Base-by-base conservation (phyloP, 2,888 invertebrate species). In the Stenotaenia linearis region DNA sequence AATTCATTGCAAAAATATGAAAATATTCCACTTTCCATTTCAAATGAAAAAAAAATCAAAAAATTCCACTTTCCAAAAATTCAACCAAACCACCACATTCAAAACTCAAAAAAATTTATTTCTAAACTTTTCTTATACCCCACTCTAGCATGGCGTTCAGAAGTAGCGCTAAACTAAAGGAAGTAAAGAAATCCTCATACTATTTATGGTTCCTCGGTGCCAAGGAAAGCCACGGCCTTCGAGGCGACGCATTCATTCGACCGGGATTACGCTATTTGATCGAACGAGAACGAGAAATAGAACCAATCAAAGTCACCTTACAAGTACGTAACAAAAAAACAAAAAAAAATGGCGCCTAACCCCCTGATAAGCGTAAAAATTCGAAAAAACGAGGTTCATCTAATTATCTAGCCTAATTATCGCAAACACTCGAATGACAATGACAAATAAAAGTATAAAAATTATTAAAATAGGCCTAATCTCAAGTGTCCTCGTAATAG, bases 291-390 rank as follows among this genome's bases (percentile, higher is more conserved):
- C 90, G 92, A 82, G 92, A 94, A 84, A 91, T 94, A 85, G 95
- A 95, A 85, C 93, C 95, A 81, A 91, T 96, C 86, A 93, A 97
- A 89, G 94, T 95, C 87, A 96, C 96, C 75, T 88, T 96, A 80
- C 95, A 96, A 90, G 92, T 94, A 79, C 93, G 80, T 4, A 56
- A 32, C 3, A 0, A 3, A 18, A 50, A 50, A 21, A 18, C n/a
- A 50, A 18, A 1, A 50, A 2, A 40, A 15, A 40, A 6, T 40
- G 40, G 40, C 40, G 40, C 15, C 12, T 2, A 56, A 56, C 56
- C 56, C 21, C 18, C 56, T 56, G 10, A 56, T 21, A 3, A 28
- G 25, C n/a, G 1, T 25, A 69, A 69, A 15, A 28, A 69, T 45
- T 12, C 4, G 40, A n/a, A 15, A 37, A 56, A 56, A 4, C 23